A percentile compares a stretch with the other conserved stretches of the same genome.
Evolutionary conservation across 2,888 invertebrate species (phyloP).

Genomic region (Adelognathus sp.): DNA sequence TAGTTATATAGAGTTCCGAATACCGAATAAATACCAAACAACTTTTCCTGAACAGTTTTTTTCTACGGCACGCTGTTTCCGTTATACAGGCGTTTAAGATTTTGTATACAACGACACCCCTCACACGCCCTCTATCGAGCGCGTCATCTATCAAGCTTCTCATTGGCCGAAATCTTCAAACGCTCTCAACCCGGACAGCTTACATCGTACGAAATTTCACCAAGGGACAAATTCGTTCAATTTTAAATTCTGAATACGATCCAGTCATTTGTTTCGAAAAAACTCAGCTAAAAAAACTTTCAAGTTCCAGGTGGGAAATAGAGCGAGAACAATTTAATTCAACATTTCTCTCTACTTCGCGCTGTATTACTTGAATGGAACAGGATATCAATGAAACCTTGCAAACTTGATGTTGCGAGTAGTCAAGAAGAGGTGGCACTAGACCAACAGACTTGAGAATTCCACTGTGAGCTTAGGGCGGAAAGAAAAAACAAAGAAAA

Average conservation of each 20-base stretch:
- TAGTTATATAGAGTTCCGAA: too few relatives aligned
- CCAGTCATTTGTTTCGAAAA: background rate
- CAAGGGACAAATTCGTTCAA: background rate
- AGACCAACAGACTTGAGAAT: background rate
- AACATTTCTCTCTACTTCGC: background rate
- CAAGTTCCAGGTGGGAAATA: background rate
- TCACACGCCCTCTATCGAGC: background rate
- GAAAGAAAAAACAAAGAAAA: background rate
- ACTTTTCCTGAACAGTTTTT: background rate
- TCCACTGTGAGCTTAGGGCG: background rate
- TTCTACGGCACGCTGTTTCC: background rate
- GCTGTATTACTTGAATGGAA: background rate
- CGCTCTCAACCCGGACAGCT: background rate
- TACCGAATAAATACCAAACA: background rate
- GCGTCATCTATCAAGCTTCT: background rate
- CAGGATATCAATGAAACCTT: background rate
- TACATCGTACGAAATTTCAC: background rate
- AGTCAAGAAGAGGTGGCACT: constrained; percentile 5
- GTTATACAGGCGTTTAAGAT: background rate
- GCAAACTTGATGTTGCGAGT: constrained; percentile 9
- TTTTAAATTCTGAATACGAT: background rate
- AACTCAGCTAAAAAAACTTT: background rate
- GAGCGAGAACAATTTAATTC: background rate
- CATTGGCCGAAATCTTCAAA: background rate
- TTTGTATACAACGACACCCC: background rate